These are phyloP conservation scores for Notothenia rossii DNA, from an alignment of 2,113 vertebrate genomes.

Conservation along the genomic window DNA sequence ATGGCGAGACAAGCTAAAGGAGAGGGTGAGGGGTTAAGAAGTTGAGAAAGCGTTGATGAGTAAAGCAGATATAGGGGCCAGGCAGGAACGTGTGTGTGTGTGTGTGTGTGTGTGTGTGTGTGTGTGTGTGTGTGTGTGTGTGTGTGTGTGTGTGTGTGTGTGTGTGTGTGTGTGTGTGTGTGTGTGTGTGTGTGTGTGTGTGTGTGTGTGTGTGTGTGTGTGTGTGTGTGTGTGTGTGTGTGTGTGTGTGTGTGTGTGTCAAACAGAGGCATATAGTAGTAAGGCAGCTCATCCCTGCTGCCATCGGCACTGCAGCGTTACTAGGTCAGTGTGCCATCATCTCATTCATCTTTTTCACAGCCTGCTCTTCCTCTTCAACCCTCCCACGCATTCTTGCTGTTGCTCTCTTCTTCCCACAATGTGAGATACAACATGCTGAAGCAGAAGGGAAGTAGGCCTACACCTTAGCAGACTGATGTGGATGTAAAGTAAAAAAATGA, in stretches of 20 bases:
- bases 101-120: conserved; percentile 10
- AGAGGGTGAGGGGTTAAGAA: conserved; percentile 36
- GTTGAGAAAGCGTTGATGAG: conserved; percentile 28
- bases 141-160: conserved; percentile 17
- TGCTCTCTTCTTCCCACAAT: conserved; percentile 11
- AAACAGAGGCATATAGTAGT: conserved; percentile 61
- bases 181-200: conserved; percentile 38
- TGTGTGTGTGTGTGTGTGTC: conserved; percentile 42
- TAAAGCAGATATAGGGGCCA: conserved; percentile 11
- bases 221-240: conserved; percentile 37
- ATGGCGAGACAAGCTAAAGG: conserved; percentile 27
- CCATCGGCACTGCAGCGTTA: conserved; percentile 69
- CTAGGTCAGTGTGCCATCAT: conserved; percentile 85
- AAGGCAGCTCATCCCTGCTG: conserved; percentile 68
- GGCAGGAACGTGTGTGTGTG: conserved; percentile 27
- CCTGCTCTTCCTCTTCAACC: conserved; percentile 54
- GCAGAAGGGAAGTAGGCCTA: neutral
- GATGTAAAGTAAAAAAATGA: neutral
- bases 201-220: conserved; percentile 12
- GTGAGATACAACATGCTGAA: neutral
- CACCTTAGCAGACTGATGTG: neutral
- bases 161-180: conserved; percentile 26
- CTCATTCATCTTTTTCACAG: conserved; percentile 75
- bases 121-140: conserved; percentile 29
- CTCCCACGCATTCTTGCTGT: conserved; percentile 34